Percentiles rank a stretch among this genome's conserved stretches.
phyloP scores from a whole-genome alignment of 2,797 vertebrate species.

The Periparus ater region DNA sequence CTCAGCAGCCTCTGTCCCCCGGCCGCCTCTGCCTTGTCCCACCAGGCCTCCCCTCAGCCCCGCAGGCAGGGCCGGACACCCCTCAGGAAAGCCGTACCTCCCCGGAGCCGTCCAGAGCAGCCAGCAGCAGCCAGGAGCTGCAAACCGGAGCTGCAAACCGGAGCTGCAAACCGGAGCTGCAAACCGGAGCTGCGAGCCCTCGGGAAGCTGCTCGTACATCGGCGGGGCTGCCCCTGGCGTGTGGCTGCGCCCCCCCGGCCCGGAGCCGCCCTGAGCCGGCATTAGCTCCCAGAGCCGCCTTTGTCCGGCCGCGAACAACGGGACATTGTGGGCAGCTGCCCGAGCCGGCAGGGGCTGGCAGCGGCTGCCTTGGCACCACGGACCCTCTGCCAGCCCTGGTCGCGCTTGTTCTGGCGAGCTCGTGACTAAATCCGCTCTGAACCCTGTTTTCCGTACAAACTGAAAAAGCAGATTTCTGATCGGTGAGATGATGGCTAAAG shows the following conservation, averaged over 20 bases:
- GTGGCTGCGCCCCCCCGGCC: neutral
- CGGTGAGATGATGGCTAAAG: neutral
- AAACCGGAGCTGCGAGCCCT: neutral
- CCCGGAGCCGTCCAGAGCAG: neutral
- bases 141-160: neutral
- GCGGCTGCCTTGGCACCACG: neutral
- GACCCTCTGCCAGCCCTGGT: neutral
- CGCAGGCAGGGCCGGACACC: neutral
- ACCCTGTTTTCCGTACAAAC: fast-evolving
- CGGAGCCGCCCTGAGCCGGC: neutral
- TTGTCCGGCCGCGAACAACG: slow-evolving; percentile 39
- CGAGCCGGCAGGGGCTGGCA: neutral
- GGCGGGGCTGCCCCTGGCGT: no score
- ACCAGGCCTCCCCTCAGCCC: neutral
- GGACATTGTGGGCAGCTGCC: slow-evolving; percentile 48
- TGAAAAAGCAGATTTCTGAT: neutral
- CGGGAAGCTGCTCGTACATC: neutral
- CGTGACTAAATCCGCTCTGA: neutral
- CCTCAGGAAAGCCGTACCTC: neutral
- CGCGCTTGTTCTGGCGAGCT: neutral
- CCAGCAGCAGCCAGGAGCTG: neutral
- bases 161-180: neutral
- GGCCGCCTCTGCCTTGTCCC: neutral
- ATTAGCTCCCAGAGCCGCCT: slow-evolving; percentile 8
- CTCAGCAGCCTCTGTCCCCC: neutral